Evolutionary conservation across 2,113 vertebrate species (phyloP).

Genomic region (Bolborhynchus lineola): DNA sequence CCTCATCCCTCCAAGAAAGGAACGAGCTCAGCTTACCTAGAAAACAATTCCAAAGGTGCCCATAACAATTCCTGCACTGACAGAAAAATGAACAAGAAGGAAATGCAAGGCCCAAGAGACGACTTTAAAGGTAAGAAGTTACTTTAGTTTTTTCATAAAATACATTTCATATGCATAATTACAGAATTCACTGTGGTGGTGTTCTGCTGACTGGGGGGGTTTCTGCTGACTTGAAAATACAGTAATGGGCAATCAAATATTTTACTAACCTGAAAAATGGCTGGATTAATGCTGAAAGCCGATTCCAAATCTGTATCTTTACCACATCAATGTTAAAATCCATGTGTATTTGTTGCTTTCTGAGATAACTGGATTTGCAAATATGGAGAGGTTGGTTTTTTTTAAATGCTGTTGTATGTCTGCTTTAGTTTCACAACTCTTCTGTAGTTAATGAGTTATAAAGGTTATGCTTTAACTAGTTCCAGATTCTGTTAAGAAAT

Average conservation of each 20-base stretch:
- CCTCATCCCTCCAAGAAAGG: conserved; percentile 96
- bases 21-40: conserved; percentile 91
- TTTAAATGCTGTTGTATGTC: background rate
- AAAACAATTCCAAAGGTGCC: conserved; percentile 83
- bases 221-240: background rate
- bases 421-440: background rate
- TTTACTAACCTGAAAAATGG: background rate
- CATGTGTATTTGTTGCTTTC: background rate
- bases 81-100: conserved; percentile 86
- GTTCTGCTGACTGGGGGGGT: background rate
- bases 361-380: background rate
- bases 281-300: background rate
- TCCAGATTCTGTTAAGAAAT: background rate
- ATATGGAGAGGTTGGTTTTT: background rate
- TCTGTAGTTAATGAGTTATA: background rate
- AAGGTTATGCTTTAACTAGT: background rate
- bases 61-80: conserved; percentile 83
- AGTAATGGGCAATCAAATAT: background rate
- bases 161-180: background rate
- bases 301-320: background rate
- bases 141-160: background rate
- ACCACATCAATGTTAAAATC: background rate
- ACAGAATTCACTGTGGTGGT: background rate
- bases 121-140: conserved; percentile 88
- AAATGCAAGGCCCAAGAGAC: conserved; percentile 81